phyloP scores from a whole-genome alignment of 2,797 vertebrate genomes.

The Muscicapa striata region DNA sequence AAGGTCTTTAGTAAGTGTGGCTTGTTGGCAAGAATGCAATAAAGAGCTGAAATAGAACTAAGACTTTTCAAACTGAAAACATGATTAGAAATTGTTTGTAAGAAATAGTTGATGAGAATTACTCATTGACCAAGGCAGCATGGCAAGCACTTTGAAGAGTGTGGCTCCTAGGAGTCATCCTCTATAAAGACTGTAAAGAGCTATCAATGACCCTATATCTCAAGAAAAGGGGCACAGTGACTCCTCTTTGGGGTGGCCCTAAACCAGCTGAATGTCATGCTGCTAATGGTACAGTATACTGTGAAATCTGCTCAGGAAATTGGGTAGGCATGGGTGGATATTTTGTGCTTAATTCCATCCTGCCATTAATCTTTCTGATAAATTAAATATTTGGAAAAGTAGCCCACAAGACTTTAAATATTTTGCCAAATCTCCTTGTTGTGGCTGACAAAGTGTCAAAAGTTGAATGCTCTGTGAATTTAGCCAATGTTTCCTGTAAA shows the following conservation, averaged over 20 bases:
- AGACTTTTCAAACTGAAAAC: background rate
- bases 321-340: background rate
- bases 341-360: background rate
- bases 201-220: background rate
- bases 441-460: background rate
- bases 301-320: background rate
- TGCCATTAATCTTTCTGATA: background rate
- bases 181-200: background rate
- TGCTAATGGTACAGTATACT: background rate
- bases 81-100: background rate
- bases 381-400: constrained; percentile 1
- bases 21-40: background rate
- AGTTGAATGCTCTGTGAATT: background rate
- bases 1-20: background rate
- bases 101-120: background rate
- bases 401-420: background rate
- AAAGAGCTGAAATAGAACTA: background rate
- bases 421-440: background rate
- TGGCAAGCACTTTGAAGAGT: background rate
- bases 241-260: background rate
- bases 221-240: background rate
- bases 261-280: background rate
- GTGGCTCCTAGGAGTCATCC: background rate
- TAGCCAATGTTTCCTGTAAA: background rate
- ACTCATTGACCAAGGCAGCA: background rate